Percentiles rank a stretch among this genome's conserved stretches.
Conservation (phyloP, 1,140 invertebrate genomes). For the Venturia canescens region DNA sequence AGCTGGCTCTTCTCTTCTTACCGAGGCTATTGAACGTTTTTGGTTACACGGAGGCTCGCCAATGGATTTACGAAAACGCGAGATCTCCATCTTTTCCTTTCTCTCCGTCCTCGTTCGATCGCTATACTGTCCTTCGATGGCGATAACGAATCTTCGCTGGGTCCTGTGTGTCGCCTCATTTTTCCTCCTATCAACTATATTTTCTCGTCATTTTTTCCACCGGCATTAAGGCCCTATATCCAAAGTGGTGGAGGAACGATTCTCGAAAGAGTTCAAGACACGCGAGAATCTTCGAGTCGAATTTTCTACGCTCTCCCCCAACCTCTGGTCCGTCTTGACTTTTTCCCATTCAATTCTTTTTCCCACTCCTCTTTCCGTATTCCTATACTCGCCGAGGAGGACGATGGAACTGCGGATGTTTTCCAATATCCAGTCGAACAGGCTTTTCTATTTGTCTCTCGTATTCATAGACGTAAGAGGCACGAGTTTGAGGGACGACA, state of each 20-base stretch:
- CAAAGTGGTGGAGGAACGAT: not conserved
- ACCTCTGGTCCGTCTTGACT: not conserved
- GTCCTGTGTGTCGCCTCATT: too few species aligned
- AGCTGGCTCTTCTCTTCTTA: not conserved
- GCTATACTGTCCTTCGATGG: constrained; percentile 3
- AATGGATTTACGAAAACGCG: not conserved
- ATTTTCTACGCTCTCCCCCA: not conserved
- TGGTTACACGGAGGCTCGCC: not conserved
- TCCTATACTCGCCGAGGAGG: too few species aligned
- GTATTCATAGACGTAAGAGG: too few species aligned
- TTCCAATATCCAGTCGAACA: too few species aligned
- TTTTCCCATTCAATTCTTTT: not conserved
- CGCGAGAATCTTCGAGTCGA: not conserved
- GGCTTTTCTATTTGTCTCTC: too few species aligned
- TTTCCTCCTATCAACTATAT: too few species aligned
- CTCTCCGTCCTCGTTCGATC: not conserved
- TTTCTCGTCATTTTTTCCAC: too few species aligned
- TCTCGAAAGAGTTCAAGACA: not conserved
- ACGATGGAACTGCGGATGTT: too few species aligned
- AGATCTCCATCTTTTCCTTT: not conserved
- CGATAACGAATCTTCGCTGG: not conserved
- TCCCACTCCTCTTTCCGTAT: not conserved
- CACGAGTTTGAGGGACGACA: not conserved
- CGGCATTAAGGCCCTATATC: too few species aligned
- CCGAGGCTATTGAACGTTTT: constrained; percentile 25